These are phyloP conservation scores for Cossypha polioptera DNA, from an alignment of 2,797 vertebrate genomes.

Conservation along the genomic window DNA sequence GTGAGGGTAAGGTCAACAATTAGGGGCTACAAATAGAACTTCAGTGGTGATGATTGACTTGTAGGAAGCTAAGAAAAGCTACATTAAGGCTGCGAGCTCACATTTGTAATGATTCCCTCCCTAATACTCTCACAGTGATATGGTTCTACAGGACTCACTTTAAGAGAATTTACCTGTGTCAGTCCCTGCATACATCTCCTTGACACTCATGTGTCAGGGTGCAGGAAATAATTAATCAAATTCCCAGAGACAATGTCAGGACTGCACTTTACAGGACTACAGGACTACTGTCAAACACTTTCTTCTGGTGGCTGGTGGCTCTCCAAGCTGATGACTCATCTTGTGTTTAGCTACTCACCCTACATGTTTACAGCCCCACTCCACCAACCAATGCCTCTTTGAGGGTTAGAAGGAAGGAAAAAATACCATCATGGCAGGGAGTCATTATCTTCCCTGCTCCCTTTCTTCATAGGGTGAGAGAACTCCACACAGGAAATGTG, in stretches of 20 bases:
- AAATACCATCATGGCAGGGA: rapidly evolving
- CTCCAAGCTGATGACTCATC: neutral
- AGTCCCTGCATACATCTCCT: neutral
- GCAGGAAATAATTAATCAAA: neutral
- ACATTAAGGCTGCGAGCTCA: neutral
- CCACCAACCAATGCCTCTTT: neutral
- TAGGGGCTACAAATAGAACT: neutral
- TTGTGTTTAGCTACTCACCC: neutral
- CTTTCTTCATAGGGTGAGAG: neutral
- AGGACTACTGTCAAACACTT: rapidly evolving
- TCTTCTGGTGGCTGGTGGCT: neutral
- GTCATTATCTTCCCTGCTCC: too few relatives aligned
- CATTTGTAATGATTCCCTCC: neutral
- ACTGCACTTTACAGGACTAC: neutral
- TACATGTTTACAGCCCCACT: neutral
- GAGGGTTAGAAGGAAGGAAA: neutral
- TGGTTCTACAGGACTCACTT: neutral
- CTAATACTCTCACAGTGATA: too few relatives aligned
- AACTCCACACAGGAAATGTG: rapidly evolving
- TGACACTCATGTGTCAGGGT: neutral
- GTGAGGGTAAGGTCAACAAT: neutral
- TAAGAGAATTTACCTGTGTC: neutral
- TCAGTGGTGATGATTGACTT: neutral
- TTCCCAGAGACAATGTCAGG: neutral
- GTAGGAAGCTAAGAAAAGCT: neutral